Conservation (phyloP, 2,113 vertebrate genomes). For the Zapus hudsonius region DNA sequence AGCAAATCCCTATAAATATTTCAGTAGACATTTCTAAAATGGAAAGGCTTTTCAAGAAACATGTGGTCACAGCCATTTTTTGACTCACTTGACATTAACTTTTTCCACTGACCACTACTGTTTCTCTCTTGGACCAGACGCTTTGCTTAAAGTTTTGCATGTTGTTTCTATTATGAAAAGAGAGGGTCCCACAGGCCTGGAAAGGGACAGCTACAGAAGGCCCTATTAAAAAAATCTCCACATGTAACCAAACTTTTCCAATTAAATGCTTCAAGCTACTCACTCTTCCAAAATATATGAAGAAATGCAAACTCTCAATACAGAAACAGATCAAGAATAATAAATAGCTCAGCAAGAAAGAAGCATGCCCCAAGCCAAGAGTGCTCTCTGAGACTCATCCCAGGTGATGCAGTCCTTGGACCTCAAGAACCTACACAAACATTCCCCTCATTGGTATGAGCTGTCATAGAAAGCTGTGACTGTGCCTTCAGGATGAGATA, state of each 20-base stretch:
- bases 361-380: not conserved
- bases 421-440: constrained; percentile 70
- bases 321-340: not conserved
- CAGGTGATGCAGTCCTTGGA: constrained; percentile 48
- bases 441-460: fast-evolving
- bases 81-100: not conserved
- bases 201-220: not conserved
- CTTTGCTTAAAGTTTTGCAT: not conserved
- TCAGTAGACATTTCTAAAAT: not conserved
- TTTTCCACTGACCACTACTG: not conserved
- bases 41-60: constrained; percentile 11
- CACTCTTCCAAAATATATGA: not conserved
- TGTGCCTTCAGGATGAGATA: constrained; percentile 26
- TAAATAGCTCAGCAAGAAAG: not conserved
- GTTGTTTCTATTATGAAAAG: not conserved
- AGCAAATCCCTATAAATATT: not conserved
- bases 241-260: not conserved
- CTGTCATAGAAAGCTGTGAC: not conserved
- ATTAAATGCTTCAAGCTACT: not conserved
- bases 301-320: not conserved
- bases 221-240: not conserved
- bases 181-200: not conserved
- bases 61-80: not conserved
- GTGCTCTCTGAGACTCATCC: constrained; percentile 31
- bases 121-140: not conserved